phyloP scores from a whole-genome alignment of 2,797 vertebrate genomes.

The Micropoecilia bifurca region DNA sequence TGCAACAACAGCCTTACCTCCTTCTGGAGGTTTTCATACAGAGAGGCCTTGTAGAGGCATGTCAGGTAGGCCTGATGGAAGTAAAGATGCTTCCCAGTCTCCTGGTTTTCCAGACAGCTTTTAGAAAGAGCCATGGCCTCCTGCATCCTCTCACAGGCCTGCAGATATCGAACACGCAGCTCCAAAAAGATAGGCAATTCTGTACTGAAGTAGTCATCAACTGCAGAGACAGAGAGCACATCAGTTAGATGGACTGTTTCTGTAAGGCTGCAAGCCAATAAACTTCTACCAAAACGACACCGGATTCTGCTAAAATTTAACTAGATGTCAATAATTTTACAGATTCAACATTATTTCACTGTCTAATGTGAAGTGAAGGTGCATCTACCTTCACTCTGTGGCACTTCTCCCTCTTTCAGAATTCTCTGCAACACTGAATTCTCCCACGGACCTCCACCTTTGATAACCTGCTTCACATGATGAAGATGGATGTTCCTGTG shows the following conservation, averaged over 20 bases:
- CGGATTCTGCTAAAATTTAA: not conserved
- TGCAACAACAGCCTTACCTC: constrained; percentile 81
- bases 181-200: constrained; percentile 96
- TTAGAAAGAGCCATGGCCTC: constrained; percentile 95
- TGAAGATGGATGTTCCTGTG: constrained; percentile 93
- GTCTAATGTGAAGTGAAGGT: not conserved
- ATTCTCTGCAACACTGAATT: constrained; percentile 92
- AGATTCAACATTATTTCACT: not conserved
- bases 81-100: constrained; percentile 91
- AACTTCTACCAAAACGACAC: not conserved
- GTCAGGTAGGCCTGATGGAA: constrained; percentile 97
- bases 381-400: constrained; percentile 86
- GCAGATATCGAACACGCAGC: constrained; percentile 95
- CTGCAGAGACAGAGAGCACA: constrained; percentile 69
- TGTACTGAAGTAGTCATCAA: constrained; percentile 92
- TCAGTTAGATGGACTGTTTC: constrained; percentile 6
- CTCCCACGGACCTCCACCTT: constrained; percentile 96
- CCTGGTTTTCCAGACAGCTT: constrained; percentile 91
- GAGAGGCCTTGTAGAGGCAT: constrained; percentile 92
- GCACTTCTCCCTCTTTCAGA: constrained; percentile 86
- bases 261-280: not conserved
- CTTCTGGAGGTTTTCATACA: constrained; percentile 89
- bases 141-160: constrained; percentile 93
- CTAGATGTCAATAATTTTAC: not conserved
- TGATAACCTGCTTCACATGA: constrained; percentile 92